These are phyloP conservation scores for Seladonia tumulorum DNA, from an alignment of 2,888 invertebrate species.

Conservation along the genomic window DNA sequence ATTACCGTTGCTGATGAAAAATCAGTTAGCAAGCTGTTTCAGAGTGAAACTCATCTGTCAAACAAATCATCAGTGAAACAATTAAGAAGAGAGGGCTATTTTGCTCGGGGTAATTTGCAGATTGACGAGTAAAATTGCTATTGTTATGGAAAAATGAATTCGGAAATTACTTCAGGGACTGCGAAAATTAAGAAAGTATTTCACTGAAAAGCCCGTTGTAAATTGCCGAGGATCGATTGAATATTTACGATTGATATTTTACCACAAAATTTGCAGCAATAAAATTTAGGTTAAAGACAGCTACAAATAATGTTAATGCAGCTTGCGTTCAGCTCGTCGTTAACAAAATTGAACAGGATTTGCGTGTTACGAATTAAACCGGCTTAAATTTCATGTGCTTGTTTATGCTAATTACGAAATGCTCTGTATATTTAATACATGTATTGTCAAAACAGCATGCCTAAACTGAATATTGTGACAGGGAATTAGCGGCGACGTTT, in stretches of 20 bases:
- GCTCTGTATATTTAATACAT: not conserved
- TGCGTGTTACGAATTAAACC: not conserved
- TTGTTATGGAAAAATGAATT: not conserved
- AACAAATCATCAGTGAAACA: too few species aligned
- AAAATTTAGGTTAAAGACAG: not conserved
- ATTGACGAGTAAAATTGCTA: not conserved
- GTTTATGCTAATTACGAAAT: not conserved
- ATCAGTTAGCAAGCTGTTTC: not conserved
- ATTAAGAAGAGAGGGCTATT: not conserved
- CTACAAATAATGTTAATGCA: not conserved
- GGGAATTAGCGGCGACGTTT: not conserved
- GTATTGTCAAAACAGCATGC: not conserved
- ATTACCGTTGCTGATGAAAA: not conserved
- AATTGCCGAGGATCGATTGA: too few species aligned
- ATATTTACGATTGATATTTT: too few species aligned
- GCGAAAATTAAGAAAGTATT: too few species aligned
- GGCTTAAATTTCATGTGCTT: not conserved
- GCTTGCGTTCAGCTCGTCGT: not conserved
- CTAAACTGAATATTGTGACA: not conserved
- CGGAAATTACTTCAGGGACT: too few species aligned
- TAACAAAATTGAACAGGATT: not conserved
- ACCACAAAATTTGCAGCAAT: too few species aligned
- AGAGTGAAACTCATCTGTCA: too few species aligned
- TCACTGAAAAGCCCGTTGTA: too few species aligned
- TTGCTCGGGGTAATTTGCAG: not conserved